phyloP scores from a whole-genome alignment of 1,140 invertebrate genomes.

The Zaprionus camerounensis region DNA sequence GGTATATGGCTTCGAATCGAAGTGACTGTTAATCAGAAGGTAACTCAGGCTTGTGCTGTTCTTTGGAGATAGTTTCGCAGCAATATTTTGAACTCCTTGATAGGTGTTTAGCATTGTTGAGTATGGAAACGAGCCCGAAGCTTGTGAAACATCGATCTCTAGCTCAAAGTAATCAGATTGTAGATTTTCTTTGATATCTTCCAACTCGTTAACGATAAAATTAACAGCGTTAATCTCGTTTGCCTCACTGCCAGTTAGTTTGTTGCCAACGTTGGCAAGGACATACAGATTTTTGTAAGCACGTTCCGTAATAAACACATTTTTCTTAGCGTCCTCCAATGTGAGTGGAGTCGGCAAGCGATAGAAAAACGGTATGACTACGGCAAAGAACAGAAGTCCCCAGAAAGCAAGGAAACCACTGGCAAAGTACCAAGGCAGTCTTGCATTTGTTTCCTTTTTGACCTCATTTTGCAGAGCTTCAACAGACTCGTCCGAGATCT shows the following conservation, averaged over 20 bases:
- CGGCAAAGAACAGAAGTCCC: slow-evolving; percentile 64
- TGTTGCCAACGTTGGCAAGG: slow-evolving; percentile 89
- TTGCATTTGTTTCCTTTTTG: slow-evolving; percentile 3
- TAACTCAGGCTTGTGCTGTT: slow-evolving; percentile 75
- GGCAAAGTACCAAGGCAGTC: slow-evolving; percentile 66
- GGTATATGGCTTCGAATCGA: slow-evolving; percentile 94
- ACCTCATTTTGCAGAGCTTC: slow-evolving; percentile 7
- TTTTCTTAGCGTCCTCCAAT: slow-evolving; percentile 43
- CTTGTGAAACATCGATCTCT: slow-evolving; percentile 84
- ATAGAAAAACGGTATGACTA: slow-evolving; percentile 68
- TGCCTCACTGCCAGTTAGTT: slow-evolving; percentile 87
- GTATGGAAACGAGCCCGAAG: slow-evolving; percentile 90
- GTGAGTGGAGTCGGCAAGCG: slow-evolving; percentile 58
- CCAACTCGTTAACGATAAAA: slow-evolving; percentile 83
- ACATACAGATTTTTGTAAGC: slow-evolving; percentile 85
- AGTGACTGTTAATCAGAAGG: slow-evolving; percentile 96
- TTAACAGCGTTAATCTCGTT: slow-evolving; percentile 88
- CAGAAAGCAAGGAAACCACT: slow-evolving; percentile 68
- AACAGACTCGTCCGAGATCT: slow-evolving; percentile 52
- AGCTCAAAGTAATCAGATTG: slow-evolving; percentile 62
- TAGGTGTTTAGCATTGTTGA: slow-evolving; percentile 90
- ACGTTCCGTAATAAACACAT: slow-evolving; percentile 66
- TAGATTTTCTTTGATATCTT: slow-evolving; percentile 43
- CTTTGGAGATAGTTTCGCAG: slow-evolving; percentile 89
- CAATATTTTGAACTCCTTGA: slow-evolving; percentile 89